phyloP scores from a whole-genome alignment of 1,140 invertebrate genomes.

The Drosophila ironensis region DNA sequence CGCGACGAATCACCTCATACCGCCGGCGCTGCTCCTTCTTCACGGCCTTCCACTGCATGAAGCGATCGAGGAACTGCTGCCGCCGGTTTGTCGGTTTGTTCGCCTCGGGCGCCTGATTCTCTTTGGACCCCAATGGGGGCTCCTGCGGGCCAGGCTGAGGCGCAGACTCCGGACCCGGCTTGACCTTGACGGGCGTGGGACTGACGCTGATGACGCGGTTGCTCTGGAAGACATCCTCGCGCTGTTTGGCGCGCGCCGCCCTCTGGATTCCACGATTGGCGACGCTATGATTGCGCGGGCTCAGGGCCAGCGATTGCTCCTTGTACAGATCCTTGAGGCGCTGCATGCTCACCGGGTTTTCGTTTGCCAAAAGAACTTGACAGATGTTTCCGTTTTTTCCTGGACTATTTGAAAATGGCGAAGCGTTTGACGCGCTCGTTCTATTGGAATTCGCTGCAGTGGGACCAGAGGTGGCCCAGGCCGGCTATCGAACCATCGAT shows the following conservation, averaged over 20 bases:
- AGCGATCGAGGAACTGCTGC: slow-evolving; percentile 33
- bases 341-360: slow-evolving; percentile 15
- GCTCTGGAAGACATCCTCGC: slow-evolving; percentile 41
- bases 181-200: slow-evolving; percentile 21
- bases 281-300: slow-evolving; percentile 29
- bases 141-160: not conserved
- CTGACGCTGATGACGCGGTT: slow-evolving; percentile 46
- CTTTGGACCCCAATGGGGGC: not conserved
- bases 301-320: slow-evolving; percentile 28
- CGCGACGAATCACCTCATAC: too few species aligned
- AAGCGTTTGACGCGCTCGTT: slow-evolving; percentile 6
- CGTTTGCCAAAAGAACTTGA: too few species aligned
- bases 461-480: too few species aligned
- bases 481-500: too few species aligned
- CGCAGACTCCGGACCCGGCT: not conserved
- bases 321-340: slow-evolving; percentile 40
- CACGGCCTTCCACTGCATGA: slow-evolving; percentile 25
- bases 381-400: not conserved
- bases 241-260: slow-evolving; percentile 37
- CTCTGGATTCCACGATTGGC: slow-evolving; percentile 34
- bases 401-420: slow-evolving; percentile 31
- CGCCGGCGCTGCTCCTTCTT: slow-evolving; percentile 8
- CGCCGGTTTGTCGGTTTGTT: not conserved
- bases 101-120: not conserved
- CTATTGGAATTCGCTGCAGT: not conserved